phyloP scores from a whole-genome alignment of 2,797 vertebrate species.

The Myotis vivesi region DNA sequence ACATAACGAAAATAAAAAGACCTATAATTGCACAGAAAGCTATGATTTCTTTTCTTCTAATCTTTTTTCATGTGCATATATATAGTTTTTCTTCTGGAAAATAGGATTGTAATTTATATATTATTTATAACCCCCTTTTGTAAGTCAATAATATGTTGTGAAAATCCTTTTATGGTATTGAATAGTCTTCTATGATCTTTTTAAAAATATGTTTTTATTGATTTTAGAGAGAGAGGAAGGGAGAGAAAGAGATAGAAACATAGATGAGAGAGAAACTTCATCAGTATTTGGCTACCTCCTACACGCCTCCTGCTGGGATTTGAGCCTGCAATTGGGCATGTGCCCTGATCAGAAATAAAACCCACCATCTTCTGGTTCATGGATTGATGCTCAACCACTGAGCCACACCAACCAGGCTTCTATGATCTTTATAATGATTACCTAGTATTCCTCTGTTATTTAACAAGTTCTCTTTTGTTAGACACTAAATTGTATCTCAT shows the following conservation, averaged over 20 bases:
- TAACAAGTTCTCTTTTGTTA: slow-evolving; percentile 25
- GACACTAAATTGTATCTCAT: neutral
- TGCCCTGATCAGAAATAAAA: no score
- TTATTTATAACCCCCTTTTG: neutral
- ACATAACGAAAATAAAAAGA: slow-evolving; percentile 8
- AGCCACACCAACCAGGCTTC: neutral
- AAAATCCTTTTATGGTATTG: neutral
- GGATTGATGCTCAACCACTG: no score
- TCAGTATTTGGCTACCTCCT: no score
- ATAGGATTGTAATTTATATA: neutral
- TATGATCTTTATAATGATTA: neutral
- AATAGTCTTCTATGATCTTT: neutral
- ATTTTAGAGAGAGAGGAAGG: no score
- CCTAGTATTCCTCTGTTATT: neutral
- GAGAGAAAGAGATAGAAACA: no score
- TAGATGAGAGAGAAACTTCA: no score
- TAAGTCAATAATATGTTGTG: neutral
- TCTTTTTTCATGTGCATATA: neutral
- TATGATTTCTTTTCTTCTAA: neutral
- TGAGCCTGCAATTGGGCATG: no score
- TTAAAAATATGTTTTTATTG: no score
- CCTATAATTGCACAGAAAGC: neutral
- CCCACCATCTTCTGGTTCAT: no score
- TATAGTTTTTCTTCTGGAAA: neutral
- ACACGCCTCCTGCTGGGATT: no score